Conservation (phyloP, 2,888 invertebrate genomes). For the Calliphora vomitoria region DNA sequence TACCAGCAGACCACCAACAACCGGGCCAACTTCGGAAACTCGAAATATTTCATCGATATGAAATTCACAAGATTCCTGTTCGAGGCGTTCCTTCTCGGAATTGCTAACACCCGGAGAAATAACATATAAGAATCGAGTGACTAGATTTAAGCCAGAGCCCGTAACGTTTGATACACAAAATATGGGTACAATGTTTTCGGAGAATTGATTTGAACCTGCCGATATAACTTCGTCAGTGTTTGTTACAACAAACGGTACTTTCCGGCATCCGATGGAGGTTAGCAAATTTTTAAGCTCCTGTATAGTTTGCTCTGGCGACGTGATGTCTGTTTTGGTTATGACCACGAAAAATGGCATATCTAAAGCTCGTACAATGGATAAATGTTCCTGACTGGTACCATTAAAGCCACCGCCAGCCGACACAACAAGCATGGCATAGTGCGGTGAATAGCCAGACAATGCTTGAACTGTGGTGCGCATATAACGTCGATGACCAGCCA, state of each 20-base stretch:
- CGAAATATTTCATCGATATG: slow-evolving; percentile 98
- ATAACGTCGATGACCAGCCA: slow-evolving; percentile 98
- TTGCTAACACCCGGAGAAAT: slow-evolving; percentile 88
- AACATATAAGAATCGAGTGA: slow-evolving; percentile 94
- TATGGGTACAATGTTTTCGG: slow-evolving; percentile 89
- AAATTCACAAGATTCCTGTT: slow-evolving; percentile 92
- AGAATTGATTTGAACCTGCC: slow-evolving; percentile 88
- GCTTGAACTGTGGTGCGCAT: slow-evolving; percentile 97
- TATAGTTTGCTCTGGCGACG: slow-evolving; percentile 86
- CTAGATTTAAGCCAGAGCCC: slow-evolving; percentile 92
- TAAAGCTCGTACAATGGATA: slow-evolving; percentile 92
- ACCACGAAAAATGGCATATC: slow-evolving; percentile 97
- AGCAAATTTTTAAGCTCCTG: slow-evolving; percentile 87
- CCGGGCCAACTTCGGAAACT: slow-evolving; percentile 92
- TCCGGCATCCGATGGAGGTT: slow-evolving; percentile 88
- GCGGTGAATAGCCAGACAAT: slow-evolving; percentile 96
- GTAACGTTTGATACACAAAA: slow-evolving; percentile 96
- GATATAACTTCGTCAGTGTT: slow-evolving; percentile 90
- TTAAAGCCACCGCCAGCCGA: slow-evolving; percentile 92
- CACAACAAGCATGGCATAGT: slow-evolving; percentile 94
- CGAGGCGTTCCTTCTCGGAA: slow-evolving; percentile 89
- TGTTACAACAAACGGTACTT: slow-evolving; percentile 88
- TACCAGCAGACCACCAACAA: slow-evolving; percentile 93
- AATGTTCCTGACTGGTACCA: slow-evolving; percentile 95
- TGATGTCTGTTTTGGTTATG: slow-evolving; percentile 96